phyloP scores from a whole-genome alignment of 2,113 vertebrate species.

The Urocynchramus pylzowi region DNA sequence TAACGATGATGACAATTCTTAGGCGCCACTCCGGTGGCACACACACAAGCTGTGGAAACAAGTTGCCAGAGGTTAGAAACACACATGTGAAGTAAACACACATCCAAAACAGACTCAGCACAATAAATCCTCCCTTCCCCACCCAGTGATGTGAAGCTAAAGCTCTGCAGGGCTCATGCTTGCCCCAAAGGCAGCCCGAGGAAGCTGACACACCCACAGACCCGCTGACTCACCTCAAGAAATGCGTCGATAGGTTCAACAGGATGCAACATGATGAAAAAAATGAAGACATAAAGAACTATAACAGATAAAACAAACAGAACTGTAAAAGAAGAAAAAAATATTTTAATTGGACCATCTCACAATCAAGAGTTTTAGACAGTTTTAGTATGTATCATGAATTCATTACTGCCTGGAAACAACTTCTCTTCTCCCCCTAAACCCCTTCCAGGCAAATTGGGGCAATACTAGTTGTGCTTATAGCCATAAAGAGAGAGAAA shows the following conservation, averaged over 20 bases:
- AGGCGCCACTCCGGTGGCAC: constrained; percentile 87
- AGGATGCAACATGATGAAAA: constrained; percentile 89
- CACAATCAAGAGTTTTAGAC: neutral
- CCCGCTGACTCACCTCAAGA: constrained; percentile 79
- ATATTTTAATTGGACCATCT: neutral
- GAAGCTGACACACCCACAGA: neutral
- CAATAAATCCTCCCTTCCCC: neutral
- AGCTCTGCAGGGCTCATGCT: neutral
- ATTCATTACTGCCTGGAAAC: neutral
- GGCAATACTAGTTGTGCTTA: neutral
- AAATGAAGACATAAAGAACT: constrained; percentile 74
- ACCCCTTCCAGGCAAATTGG: neutral
- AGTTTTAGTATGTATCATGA: neutral
- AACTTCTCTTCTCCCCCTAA: neutral
- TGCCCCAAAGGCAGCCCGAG: neutral
- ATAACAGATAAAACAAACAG: constrained; percentile 74
- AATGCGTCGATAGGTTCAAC: constrained; percentile 74
- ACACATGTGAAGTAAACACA: neutral
- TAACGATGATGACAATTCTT: constrained; percentile 79
- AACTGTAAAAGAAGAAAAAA: constrained; percentile 66
- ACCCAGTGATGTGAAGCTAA: neutral
- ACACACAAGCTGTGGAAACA: constrained; percentile 84
- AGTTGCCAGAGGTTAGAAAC: neutral
- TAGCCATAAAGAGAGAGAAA: neutral
- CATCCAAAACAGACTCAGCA: neutral